phyloP scores from a whole-genome alignment of 2,113 vertebrate genomes.

The Odocoileus hemionus region DNA sequence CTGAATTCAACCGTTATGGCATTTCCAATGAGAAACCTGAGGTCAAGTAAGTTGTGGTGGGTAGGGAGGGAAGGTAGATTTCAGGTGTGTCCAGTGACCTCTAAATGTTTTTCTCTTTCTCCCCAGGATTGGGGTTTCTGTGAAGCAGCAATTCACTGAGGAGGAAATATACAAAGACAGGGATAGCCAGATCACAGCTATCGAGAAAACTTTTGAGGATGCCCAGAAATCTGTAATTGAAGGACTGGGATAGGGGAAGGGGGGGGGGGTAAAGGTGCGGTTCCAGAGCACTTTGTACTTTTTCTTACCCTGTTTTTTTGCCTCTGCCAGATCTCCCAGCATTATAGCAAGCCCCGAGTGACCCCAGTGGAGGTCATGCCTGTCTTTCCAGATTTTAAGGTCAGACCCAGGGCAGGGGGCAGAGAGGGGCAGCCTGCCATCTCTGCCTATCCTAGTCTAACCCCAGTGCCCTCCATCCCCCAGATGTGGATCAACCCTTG shows the following conservation, averaged over 20 bases:
- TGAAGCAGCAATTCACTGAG: slow-evolving; percentile 97
- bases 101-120: not conserved
- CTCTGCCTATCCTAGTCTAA: not conserved
- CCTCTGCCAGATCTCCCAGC: slow-evolving; percentile 84
- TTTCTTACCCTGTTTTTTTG: not conserved
- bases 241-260: not conserved
- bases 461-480: not conserved
- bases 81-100: not conserved
- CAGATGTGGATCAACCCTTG: slow-evolving; percentile 99
- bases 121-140: slow-evolving; percentile 92
- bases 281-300: not conserved
- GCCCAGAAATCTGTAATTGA: slow-evolving; percentile 89
- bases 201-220: slow-evolving; percentile 96
- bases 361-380: slow-evolving; percentile 92
- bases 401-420: slow-evolving; percentile 57
- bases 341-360: slow-evolving; percentile 95
- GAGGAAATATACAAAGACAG: slow-evolving; percentile 97
- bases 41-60: slow-evolving; percentile 87
- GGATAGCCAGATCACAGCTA: slow-evolving; percentile 95
- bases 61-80: not conserved
- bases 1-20: slow-evolving; percentile 95
- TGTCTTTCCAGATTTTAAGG: slow-evolving; percentile 95
- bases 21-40: slow-evolving; percentile 96
- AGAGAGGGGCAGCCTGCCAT: not conserved
- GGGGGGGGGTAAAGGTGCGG: not conserved